Evolutionary conservation across 2,113 vertebrate genomes (phyloP), one percentile per base, ranked within the genome.

Genomic region (Conger conger): DNA sequence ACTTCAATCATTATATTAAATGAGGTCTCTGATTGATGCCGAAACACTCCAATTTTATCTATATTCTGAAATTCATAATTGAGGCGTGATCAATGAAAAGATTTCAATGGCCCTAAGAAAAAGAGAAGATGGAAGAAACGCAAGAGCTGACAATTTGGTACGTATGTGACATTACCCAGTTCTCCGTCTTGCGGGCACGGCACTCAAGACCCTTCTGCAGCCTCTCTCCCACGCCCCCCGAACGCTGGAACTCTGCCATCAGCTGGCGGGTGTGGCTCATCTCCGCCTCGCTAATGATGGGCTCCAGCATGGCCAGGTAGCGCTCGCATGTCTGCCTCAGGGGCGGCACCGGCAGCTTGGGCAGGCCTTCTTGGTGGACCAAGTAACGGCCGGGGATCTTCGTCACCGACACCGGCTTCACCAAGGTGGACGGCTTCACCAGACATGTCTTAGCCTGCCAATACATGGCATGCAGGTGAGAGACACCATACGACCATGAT

Each of bases 201-300:
- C 97, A 95, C 89, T 99, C 97, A 88, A 99, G 93, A 35, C 97
- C 93, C 83, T 96, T 98, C 94, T 99, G 98, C 82, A 99, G 94
- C 60, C 98, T 93, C n/a, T 98, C 97, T 1, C 98, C 98, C 0
- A 99, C 97, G 0, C 98, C 97, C 0, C 97, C 97, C 0, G 95
- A 86, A 13, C 90, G 92, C 83, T 94, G 92, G 87, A 99, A 98
- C 78, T 99, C 97, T 0, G 94, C 89, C 87, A 99, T 94, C 82
- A 99, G 93, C 84, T 92, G 4, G 35, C 91, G 93, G 0, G 98
- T 99, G 88, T 97, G 94, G 35, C 86, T 89, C 94, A 97, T 94
- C 89, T 99, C 98, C 88, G 99, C 97, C 13, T 94, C 81, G 8
- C 95, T 97, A 84, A 99, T 81, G 17, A 99, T 95, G 83, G 98